Evolutionary conservation across 2,797 vertebrate species (phyloP).

Genomic region (Falco biarmicus): DNA sequence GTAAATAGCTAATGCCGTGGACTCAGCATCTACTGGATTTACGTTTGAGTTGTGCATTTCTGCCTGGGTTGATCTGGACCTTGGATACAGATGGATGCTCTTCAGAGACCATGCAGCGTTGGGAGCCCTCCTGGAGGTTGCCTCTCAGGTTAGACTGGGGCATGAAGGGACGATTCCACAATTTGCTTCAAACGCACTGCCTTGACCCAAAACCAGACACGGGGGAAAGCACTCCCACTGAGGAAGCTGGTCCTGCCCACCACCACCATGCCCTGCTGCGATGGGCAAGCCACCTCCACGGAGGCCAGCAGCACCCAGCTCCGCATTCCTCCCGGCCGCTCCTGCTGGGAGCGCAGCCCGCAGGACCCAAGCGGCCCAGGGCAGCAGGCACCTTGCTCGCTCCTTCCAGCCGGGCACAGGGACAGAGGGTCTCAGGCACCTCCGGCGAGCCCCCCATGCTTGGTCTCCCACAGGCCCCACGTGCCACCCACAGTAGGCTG

Average conservation of each 20-base stretch:
- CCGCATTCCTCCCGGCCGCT: rapidly evolving
- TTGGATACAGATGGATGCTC: too few species aligned
- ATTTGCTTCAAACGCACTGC: rapidly evolving
- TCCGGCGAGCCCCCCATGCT: neutral
- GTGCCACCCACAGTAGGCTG: rapidly evolving
- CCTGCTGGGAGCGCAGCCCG: rapidly evolving
- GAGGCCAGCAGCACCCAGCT: neutral
- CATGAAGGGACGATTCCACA: neutral
- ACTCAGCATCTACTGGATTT: neutral
- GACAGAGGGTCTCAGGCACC: rapidly evolving
- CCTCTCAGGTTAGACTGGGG: neutral
- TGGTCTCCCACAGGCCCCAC: rapidly evolving
- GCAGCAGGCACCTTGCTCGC: neutral
- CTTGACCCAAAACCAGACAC: neutral
- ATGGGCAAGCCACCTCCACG: neutral
- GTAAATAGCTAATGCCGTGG: rapidly evolving
- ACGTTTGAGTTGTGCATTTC: neutral
- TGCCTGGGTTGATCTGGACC: neutral
- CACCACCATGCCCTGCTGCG: neutral
- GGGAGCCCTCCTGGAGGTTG: neutral
- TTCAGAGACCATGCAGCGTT: neutral
- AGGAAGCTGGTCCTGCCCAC: neutral
- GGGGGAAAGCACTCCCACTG: neutral
- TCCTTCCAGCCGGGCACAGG: rapidly evolving
- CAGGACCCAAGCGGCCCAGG: rapidly evolving